Percentiles rank a stretch among this genome's conserved stretches.
phyloP scores from a whole-genome alignment of 2,888 invertebrate genomes.

The Lathronympha strigana region DNA sequence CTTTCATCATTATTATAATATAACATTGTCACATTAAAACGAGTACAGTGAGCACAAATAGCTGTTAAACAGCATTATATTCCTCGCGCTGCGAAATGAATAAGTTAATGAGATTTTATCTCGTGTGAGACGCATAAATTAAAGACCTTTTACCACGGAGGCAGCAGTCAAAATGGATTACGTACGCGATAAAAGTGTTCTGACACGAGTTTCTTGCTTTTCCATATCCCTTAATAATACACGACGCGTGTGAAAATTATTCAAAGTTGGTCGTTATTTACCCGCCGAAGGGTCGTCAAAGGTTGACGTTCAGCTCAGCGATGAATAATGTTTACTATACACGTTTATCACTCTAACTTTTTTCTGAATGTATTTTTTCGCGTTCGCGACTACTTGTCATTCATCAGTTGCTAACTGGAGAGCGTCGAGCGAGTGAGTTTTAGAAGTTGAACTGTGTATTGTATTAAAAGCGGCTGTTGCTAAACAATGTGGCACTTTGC shows the following conservation, averaged over 20 bases:
- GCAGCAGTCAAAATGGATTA: constrained; percentile 36
- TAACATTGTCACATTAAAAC: constrained; percentile 1
- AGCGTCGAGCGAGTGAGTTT: neutral
- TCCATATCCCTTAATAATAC: constrained; percentile 31
- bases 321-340: constrained; percentile 29
- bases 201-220: constrained; percentile 21
- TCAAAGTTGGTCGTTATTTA: constrained; percentile 55
- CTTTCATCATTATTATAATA: constrained; percentile 1
- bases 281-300: constrained; percentile 48
- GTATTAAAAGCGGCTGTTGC: neutral
- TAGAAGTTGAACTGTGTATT: neutral
- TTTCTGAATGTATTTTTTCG: constrained; percentile 22
- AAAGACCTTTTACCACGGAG: constrained; percentile 29
- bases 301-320: constrained; percentile 47
- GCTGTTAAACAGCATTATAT: constrained; percentile 20
- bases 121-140: constrained; percentile 16
- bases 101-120: constrained; percentile 32
- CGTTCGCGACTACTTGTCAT: constrained; percentile 25
- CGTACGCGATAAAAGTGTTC: constrained; percentile 34
- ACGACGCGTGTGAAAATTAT: constrained; percentile 57
- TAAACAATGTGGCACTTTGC: constrained; percentile 9
- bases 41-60: constrained; percentile 2
- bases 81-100: constrained; percentile 20
- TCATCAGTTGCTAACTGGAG: constrained; percentile 24
- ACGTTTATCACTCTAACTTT: constrained; percentile 22